These are phyloP conservation scores for Coturnix japonica DNA, from an alignment of 2,113 vertebrate genomes.

Conservation along the genomic window DNA sequence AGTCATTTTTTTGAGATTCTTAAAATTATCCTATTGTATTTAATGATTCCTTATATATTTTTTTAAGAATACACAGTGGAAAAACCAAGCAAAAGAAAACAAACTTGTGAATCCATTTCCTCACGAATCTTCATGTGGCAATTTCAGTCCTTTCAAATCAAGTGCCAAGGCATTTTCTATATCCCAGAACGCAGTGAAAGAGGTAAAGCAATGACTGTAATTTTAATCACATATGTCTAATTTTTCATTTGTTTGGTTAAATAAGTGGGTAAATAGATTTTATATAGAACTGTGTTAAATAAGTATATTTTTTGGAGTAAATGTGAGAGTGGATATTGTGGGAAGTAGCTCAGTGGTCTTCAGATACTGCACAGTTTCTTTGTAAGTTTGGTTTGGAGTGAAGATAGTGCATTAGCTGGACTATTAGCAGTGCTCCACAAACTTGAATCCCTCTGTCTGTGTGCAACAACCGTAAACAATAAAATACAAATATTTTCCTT, in stretches of 20 bases:
- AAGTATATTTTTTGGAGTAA: background rate
- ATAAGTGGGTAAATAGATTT: background rate
- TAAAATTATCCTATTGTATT: background rate
- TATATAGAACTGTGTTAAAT: background rate
- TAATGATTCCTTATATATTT: background rate
- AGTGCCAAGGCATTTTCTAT: constrained; percentile 68
- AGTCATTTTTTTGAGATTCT: background rate
- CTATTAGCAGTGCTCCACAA: background rate
- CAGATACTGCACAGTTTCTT: background rate
- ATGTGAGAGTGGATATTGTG: rapidly evolving
- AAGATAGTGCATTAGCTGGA: background rate
- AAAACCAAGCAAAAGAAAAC: constrained; percentile 80
- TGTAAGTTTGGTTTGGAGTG: background rate
- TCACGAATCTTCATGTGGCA: constrained; percentile 72
- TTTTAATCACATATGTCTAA: background rate
- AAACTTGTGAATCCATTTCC: constrained; percentile 71
- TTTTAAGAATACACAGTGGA: constrained; percentile 76
- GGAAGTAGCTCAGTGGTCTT: background rate
- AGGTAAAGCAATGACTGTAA: constrained; percentile 64
- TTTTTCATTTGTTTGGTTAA: background rate
- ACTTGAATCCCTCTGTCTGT: background rate
- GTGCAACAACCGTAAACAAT: background rate
- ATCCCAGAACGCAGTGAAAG: constrained; percentile 71
- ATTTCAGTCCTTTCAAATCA: constrained; percentile 77
- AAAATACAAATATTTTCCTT: background rate